Percentiles rank a stretch among this genome's conserved stretches.
phyloP scores from a whole-genome alignment of 2,797 vertebrate genomes.

The Sylvilagus floridanus region DNA sequence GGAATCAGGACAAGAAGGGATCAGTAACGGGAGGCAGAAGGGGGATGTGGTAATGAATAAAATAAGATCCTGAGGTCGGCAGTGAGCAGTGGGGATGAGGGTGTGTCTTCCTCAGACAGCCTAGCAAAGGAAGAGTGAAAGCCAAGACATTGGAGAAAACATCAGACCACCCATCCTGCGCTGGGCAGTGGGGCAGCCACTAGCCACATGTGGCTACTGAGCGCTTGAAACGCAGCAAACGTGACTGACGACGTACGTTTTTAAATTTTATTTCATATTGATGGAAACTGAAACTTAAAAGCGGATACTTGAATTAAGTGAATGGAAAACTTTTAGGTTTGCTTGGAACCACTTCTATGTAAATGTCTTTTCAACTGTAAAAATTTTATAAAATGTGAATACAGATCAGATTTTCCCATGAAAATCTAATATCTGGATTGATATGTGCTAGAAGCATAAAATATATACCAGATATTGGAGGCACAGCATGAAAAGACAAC shows the following conservation, averaged over 20 bases:
- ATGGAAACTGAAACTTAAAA: conserved; percentile 49
- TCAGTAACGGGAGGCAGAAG: not conserved
- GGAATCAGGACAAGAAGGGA: not conserved
- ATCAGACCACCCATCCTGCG: not conserved
- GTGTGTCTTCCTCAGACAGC: not conserved
- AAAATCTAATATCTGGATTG: not conserved
- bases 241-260: not conserved
- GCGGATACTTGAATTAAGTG: not conserved
- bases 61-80: not conserved
- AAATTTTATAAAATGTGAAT: conserved; percentile 8
- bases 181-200: not conserved
- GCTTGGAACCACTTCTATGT: not conserved
- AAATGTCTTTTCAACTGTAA: not conserved
- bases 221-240: not conserved
- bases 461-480: conserved; percentile 18
- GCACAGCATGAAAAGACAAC: not conserved
- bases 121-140: not conserved
- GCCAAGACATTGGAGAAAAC: not conserved
- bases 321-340: not conserved
- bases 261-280: conserved; percentile 36
- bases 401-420: not conserved
- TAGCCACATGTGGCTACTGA: not conserved
- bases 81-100: not conserved
- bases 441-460: conserved; percentile 13
- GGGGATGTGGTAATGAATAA: not conserved